These are phyloP conservation scores for Uria lomvia DNA, from an alignment of 2,113 vertebrate species.

Conservation along the genomic window DNA sequence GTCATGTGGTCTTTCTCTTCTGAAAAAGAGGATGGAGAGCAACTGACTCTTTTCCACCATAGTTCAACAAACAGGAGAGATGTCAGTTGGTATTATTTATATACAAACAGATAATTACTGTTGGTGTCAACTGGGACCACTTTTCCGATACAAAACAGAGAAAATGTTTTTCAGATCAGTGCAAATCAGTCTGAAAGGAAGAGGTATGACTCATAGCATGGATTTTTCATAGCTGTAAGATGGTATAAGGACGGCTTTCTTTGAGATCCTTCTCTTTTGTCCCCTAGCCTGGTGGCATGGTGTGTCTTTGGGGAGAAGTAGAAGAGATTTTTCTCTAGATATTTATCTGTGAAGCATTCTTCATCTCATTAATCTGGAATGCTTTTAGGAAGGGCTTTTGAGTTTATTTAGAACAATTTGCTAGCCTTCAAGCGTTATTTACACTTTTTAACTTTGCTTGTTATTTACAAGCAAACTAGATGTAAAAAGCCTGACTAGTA, in stretches of 20 bases:
- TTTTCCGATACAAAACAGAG: neutral
- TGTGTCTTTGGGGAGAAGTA: neutral
- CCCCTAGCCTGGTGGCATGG: neutral
- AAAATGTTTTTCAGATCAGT: neutral
- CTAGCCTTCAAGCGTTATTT: neutral
- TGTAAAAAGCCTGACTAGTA: neutral
- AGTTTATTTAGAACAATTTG: neutral
- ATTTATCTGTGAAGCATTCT: neutral
- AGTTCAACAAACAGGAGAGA: neutral
- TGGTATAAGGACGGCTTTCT: neutral
- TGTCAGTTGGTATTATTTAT: neutral
- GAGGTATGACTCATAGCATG: fast-evolving
- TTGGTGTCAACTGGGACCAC: neutral
- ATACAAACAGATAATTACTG: neutral
- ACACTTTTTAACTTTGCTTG: neutral
- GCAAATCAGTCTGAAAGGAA: neutral
- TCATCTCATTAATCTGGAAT: neutral
- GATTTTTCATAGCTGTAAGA: neutral
- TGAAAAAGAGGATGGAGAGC: neutral
- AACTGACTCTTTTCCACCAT: fast-evolving
- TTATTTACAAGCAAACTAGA: neutral
- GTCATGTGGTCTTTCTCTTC: neutral
- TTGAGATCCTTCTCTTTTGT: neutral
- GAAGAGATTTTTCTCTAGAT: neutral
- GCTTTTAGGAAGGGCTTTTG: neutral